Evolutionary conservation across 1,140 invertebrate genomes (phyloP).

Genomic region (Ooceraea biroi): DNA sequence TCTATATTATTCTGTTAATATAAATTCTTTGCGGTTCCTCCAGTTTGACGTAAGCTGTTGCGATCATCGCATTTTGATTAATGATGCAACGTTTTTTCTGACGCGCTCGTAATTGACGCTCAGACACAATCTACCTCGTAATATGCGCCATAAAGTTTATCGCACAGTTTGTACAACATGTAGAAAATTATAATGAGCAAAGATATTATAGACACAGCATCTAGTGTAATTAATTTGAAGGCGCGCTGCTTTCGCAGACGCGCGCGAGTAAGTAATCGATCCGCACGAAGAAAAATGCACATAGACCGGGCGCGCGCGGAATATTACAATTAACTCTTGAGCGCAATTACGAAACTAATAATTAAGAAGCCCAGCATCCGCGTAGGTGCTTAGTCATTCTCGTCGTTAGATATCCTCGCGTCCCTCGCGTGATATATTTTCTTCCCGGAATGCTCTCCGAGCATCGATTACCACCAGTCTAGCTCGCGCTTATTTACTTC

Average conservation of each 20-base stretch:
- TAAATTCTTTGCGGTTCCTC: conserved; percentile 17
- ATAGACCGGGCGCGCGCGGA: neutral
- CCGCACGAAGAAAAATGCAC: conserved; percentile 6
- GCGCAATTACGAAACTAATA: conserved; percentile 46
- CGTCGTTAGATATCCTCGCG: neutral
- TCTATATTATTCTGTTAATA: neutral
- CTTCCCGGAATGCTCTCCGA: conserved; percentile 25
- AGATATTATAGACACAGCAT: conserved; percentile 27
- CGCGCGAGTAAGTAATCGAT: conserved; percentile 44
- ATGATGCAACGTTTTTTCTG: conserved; percentile 34
- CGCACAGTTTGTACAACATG: conserved; percentile 52
- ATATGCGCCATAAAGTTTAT: conserved; percentile 53
- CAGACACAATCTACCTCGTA: conserved; percentile 34
- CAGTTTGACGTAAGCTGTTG: neutral
- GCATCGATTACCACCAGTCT: conserved; percentile 43
- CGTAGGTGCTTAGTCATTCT: neutral
- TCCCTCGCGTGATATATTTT: conserved; percentile 28
- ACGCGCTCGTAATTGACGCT: conserved; percentile 26
- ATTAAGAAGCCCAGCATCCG: conserved; percentile 26
- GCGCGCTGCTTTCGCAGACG: conserved; percentile 32
- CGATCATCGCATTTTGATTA: conserved; percentile 38
- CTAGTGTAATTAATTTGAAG: conserved; percentile 54
- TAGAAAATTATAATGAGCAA: conserved; percentile 60
- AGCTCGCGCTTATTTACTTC: conserved; percentile 42
- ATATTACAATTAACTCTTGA: conserved; percentile 36